Evolutionary conservation across 2,797 vertebrate species (phyloP).

Genomic region (Sebastes iracundus): DNA sequence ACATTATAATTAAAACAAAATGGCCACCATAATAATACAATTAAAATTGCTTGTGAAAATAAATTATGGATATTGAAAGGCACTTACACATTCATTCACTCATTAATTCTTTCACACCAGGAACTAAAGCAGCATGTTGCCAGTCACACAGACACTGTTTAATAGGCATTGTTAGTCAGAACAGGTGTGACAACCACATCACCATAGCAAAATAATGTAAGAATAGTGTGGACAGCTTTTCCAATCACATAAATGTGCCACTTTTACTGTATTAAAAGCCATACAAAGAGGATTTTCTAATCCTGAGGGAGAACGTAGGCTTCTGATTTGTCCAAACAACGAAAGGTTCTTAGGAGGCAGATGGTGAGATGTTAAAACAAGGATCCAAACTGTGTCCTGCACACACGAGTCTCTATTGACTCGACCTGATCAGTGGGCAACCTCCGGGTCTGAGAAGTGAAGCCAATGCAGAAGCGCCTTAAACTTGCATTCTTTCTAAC

Average conservation of each 20-base stretch:
- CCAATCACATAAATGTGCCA: not conserved
- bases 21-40: not conserved
- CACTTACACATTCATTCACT: not conserved
- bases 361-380: not conserved
- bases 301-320: too few relatives aligned
- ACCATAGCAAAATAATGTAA: not conserved
- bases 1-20: not conserved
- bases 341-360: not conserved
- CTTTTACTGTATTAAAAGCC: not conserved
- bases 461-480: too few relatives aligned
- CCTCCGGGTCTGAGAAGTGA: too few relatives aligned
- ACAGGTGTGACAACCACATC: not conserved
- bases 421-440: not conserved
- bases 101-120: not conserved
- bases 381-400: not conserved
- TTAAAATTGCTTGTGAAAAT: not conserved
- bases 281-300: not conserved
- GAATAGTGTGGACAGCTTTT: not conserved
- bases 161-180: not conserved
- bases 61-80: not conserved
- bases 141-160: not conserved
- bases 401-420: not conserved
- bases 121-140: not conserved
- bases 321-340: not conserved
- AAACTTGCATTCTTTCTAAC: too few relatives aligned